phyloP scores from a whole-genome alignment of 2,113 vertebrate species.

The Varanus komodoensis region DNA sequence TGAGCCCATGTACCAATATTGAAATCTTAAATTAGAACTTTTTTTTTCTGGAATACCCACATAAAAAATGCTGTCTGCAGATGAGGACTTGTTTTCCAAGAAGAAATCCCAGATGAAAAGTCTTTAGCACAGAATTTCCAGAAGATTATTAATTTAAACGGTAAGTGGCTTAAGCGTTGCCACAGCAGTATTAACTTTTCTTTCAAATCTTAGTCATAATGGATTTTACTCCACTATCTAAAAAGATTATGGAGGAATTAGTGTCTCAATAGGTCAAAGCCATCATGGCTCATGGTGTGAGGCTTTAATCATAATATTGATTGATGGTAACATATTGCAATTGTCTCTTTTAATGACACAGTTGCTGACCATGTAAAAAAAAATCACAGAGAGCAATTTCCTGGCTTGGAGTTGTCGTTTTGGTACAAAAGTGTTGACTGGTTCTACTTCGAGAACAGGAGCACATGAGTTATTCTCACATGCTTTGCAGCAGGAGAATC shows the following conservation, averaged over 20 bases:
- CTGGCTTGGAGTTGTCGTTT: constrained; percentile 63
- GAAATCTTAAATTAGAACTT: neutral
- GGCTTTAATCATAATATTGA: constrained; percentile 49
- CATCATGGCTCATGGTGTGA: constrained; percentile 24
- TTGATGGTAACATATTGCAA: constrained; percentile 24
- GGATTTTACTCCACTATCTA: constrained; percentile 13
- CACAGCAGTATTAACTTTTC: constrained; percentile 27
- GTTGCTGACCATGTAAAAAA: neutral
- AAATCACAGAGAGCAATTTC: constrained; percentile 47
- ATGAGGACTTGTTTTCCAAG: neutral
- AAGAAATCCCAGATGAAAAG: constrained; percentile 11
- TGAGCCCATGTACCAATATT: neutral
- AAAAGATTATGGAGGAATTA: constrained; percentile 39
- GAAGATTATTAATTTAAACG: constrained; percentile 39
- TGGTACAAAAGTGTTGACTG: constrained; percentile 63
- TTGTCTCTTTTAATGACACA: constrained; percentile 45
- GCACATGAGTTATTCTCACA: constrained; percentile 61
- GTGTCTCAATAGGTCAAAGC: constrained; percentile 41
- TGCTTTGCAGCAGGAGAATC: constrained; percentile 56
- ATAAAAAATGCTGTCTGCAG: neutral
- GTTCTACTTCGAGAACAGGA: constrained; percentile 55
- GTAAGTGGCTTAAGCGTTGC: neutral
- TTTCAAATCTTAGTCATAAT: constrained; percentile 44
- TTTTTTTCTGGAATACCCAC: constrained; percentile 1
- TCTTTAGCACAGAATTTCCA: constrained; percentile 1